phyloP scores from a whole-genome alignment of 37 sponge, comb jelly and placozoan species.

The Lycopodina hypogea region DNA sequence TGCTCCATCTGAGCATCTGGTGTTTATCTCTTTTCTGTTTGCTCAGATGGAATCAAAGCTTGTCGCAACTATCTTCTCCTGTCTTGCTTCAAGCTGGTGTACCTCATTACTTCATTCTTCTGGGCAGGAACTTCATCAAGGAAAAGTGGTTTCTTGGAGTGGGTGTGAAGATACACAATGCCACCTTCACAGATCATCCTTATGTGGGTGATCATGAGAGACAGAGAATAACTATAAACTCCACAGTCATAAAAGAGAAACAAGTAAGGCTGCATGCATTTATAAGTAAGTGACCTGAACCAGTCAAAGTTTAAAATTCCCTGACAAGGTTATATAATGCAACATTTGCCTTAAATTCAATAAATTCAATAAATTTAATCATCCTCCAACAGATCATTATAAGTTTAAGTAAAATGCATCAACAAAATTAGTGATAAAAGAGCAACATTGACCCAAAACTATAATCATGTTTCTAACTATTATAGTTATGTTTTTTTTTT shows the following conservation, averaged over 20 bases:
- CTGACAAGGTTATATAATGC: too few species aligned
- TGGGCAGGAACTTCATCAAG: conserved; percentile 16
- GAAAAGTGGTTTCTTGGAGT: conserved; percentile 44
- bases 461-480: too few species aligned
- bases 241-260: conserved; percentile 44
- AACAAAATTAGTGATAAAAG: too few species aligned
- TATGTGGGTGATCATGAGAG: conserved; percentile 56
- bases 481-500: too few species aligned
- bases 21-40: background rate
- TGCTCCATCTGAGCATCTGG: too few species aligned
- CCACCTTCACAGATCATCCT: conserved; percentile 13
- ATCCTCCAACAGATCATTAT: too few species aligned
- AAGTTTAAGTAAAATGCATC: too few species aligned
- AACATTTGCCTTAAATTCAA: too few species aligned
- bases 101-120: conserved; percentile 52
- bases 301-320: too few species aligned
- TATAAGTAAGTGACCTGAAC: too few species aligned
- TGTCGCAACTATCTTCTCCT: conserved; percentile 40
- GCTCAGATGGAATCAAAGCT: conserved; percentile 36
- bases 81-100: conserved; percentile 58
- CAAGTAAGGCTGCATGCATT: conserved; percentile 51
- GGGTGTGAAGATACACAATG: conserved; percentile 58
- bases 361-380: too few species aligned
- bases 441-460: too few species aligned
- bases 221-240: conserved; percentile 41